These are phyloP conservation scores for Lasiurus cinereus DNA, from an alignment of 2,113 vertebrate species.

Conservation along the genomic window DNA sequence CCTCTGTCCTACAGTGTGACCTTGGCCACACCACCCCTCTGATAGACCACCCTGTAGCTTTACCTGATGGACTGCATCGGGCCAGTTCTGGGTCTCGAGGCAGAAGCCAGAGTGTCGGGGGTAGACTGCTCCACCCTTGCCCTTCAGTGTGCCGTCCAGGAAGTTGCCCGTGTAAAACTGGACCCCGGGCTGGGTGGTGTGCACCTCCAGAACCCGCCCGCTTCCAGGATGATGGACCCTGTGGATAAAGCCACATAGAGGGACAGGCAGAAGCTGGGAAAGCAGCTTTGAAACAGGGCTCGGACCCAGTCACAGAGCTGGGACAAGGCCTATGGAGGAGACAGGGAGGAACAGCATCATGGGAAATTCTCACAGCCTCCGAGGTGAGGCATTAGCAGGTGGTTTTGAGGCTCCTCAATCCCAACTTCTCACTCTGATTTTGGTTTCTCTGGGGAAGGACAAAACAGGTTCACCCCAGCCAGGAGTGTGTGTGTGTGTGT, in stretches of 20 bases:
- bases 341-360: neutral
- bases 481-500: too few relatives aligned
- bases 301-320: neutral
- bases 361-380: neutral
- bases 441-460: neutral
- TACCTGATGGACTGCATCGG: slow-evolving; percentile 96
- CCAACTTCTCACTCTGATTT: neutral
- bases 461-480: neutral
- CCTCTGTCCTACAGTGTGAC: neutral
- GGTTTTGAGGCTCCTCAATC: neutral
- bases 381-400: neutral
- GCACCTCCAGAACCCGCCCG: slow-evolving; percentile 92
- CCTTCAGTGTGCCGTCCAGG: slow-evolving; percentile 92
- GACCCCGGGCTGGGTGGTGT: slow-evolving; percentile 95
- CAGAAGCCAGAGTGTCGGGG: slow-evolving; percentile 94
- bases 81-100: slow-evolving; percentile 97
- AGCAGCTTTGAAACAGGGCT: neutral
- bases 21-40: neutral
- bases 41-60: neutral
- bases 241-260: neutral
- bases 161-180: slow-evolving; percentile 98
- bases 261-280: neutral
- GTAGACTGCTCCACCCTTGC: slow-evolving; percentile 90
- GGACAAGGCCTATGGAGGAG: neutral
- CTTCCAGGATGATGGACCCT: slow-evolving; percentile 91